These are phyloP conservation scores for Artemisiospiza belli DNA, from an alignment of 2,113 vertebrate species.

Conservation along the genomic window DNA sequence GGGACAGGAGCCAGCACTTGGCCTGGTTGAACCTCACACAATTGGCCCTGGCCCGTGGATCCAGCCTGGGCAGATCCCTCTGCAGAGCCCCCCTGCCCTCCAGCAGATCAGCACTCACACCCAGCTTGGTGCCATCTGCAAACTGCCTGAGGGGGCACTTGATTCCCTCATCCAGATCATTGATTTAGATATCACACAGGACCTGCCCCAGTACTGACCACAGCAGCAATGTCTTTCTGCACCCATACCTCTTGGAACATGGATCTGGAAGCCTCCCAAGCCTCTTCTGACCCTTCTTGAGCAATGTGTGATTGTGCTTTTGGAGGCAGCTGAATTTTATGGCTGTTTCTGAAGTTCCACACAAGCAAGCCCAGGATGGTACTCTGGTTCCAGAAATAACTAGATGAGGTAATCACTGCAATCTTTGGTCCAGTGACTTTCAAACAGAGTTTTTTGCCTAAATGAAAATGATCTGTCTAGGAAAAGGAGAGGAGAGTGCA, in stretches of 20 bases:
- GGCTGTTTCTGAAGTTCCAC: not conserved
- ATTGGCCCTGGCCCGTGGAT: no score
- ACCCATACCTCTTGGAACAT: not conserved
- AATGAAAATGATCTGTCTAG: not conserved
- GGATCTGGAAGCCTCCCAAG: not conserved
- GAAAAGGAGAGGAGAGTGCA: not conserved
- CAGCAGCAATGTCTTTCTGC: not conserved
- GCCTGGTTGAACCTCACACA: no score
- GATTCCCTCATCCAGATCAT: not conserved
- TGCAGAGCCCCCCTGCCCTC: not conserved
- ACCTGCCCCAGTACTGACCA: not conserved
- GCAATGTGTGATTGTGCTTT: rapidly evolving
- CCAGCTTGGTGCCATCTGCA: not conserved
- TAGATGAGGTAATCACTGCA: not conserved
- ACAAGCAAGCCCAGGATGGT: not conserved
- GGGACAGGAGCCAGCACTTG: no score
- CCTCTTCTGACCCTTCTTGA: not conserved
- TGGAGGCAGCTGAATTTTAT: not conserved
- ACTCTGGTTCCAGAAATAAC: not conserved
- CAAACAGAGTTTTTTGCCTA: not conserved
- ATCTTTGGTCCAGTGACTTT: not conserved
- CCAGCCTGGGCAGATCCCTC: not conserved
- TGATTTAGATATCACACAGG: not conserved
- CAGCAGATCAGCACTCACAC: not conserved
- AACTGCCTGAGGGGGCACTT: not conserved